Evolutionary conservation across 1,140 invertebrate genomes (phyloP).

Genomic region (Drosophila lowei): DNA sequence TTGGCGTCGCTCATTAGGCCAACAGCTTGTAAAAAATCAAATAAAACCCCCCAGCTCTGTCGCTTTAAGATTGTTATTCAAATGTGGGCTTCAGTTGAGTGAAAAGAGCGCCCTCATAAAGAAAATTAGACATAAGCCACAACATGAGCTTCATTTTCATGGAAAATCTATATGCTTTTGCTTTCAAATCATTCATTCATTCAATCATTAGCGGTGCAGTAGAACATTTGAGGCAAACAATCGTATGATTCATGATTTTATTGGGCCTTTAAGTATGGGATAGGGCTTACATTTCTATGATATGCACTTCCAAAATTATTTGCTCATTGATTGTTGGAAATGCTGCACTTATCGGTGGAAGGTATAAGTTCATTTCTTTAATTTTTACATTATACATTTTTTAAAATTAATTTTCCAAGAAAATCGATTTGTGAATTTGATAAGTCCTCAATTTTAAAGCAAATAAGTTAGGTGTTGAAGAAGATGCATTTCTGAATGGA

Average conservation of each 20-base stretch:
- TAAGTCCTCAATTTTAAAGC: too few relatives aligned
- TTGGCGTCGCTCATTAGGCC: conserved; percentile 58
- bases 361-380: too few relatives aligned
- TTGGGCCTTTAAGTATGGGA: too few relatives aligned
- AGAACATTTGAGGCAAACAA: conserved; percentile 49
- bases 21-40: conserved; percentile 58
- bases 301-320: too few relatives aligned
- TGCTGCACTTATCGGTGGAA: too few relatives aligned
- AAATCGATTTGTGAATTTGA: too few relatives aligned
- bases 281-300: too few relatives aligned
- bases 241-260: neutral
- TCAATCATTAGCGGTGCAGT: neutral
- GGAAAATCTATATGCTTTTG: neutral
- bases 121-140: conserved; percentile 53
- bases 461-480: too few relatives aligned
- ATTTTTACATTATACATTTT: too few relatives aligned
- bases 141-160: conserved; percentile 25
- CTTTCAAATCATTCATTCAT: conserved; percentile 20
- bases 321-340: too few relatives aligned
- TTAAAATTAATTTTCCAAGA: too few relatives aligned
- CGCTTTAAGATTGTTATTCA: conserved; percentile 58
- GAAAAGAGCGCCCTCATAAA: conserved; percentile 45
- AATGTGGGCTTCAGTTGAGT: conserved; percentile 40
- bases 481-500: too few relatives aligned
- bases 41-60: conserved; percentile 26